Evolutionary conservation across 2,797 vertebrate species (phyloP), one percentile per base, ranked within the genome.

Genomic region (Dendrocincla tyrannina): DNA sequence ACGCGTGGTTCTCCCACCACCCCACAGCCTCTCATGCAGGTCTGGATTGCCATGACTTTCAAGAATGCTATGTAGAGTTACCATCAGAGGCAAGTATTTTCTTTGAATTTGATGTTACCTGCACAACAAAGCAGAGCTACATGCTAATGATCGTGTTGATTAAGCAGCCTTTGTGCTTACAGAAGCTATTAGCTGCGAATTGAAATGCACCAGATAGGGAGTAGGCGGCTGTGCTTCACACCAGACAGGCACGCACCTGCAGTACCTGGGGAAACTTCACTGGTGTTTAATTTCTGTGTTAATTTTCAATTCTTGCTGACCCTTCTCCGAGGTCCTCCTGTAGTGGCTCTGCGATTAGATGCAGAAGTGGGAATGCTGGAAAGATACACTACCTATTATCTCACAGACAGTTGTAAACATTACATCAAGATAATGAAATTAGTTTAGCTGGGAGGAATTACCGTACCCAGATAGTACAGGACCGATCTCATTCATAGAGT

Each of bases 361-460:
- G 75, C 73, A 91, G 85, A 93, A 96, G 74, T 50, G 75, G 68
- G 92, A 93, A 95, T 72, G 74, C 69, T 89, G 82, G 67, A 96
- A 94, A 95, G 91, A 79, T 68, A 93, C 77, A 66, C 90, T 74
- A 68, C 53, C 73, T 94, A 78, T 95, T 95, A 95, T 95, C 83
- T 94, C 41, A 3, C 85, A 91, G 76, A 63, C 88, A 91, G 91
- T 83, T 94, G 82, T 96, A 97, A 96, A 96, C 83, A 81, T 94
- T 92, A 85, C 72, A 80, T 89, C 75, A 91, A 84, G 85, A 96
- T 95, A 96, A 97, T 83, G 70, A 80, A 96, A 96, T 96, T 92
- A 95, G 87, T 94, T 94, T 82, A 82, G 63, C 91, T 79, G 90
- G 83, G 89, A 82, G 86, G 77, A 96, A 92, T 92, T 92, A 96